Conservation (phyloP, 2,113 vertebrate genomes). For the Actenoides hombroni region DNA sequence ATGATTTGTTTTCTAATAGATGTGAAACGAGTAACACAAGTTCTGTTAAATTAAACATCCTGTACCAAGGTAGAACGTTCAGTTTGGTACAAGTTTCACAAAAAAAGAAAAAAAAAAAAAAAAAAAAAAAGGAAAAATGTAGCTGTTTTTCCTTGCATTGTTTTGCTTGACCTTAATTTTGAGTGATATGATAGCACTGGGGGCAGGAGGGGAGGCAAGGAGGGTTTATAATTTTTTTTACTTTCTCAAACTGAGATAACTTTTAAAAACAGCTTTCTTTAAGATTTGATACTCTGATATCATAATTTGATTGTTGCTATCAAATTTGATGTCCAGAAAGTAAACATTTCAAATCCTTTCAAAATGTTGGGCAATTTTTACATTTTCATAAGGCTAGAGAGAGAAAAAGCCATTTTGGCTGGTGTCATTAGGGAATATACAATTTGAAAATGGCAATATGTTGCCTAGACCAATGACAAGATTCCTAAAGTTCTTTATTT, state of each 20-base stretch:
- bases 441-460: background rate
- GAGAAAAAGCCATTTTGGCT: background rate
- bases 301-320: background rate
- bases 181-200: background rate
- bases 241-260: background rate
- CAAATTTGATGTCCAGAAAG: background rate
- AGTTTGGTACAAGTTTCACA: background rate
- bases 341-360: background rate
- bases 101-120: background rate
- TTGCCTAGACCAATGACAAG: background rate
- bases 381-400: background rate
- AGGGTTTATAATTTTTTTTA: background rate
- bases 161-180: background rate
- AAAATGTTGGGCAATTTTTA: background rate
- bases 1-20: background rate
- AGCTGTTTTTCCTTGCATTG: background rate
- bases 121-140: background rate
- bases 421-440: background rate
- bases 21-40: background rate
- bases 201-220: background rate
- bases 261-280: background rate
- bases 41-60: background rate
- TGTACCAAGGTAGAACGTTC: background rate
- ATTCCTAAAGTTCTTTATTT: background rate
- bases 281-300: background rate